phyloP scores from a whole-genome alignment of 2,888 invertebrate species.

The Standfussiana lucernea region DNA sequence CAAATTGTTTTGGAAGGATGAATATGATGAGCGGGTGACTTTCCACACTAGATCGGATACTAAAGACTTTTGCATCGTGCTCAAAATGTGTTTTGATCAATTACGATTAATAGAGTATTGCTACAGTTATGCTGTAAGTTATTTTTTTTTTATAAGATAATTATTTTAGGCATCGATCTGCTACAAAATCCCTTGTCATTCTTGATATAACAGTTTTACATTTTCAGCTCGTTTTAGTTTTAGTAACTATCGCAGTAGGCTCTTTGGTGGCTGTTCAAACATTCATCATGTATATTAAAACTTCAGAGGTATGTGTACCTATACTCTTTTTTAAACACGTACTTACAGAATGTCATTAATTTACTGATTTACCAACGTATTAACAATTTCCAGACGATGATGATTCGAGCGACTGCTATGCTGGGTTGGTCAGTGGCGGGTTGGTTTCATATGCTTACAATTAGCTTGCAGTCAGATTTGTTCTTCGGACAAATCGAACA shows the following conservation, averaged over 20 bases:
- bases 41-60: conserved; percentile 70
- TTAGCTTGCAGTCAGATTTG: conserved; percentile 71
- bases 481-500: conserved; percentile 78
- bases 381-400: conserved; percentile 68
- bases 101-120: conserved; percentile 68
- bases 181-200: no score
- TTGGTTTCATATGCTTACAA: conserved; percentile 71
- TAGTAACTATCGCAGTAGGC: conserved; percentile 70
- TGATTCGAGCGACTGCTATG: conserved; percentile 70
- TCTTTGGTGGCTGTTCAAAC: conserved; percentile 77
- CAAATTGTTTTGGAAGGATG: conserved; percentile 76
- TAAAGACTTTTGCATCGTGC: conserved; percentile 71
- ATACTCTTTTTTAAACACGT: not conserved
- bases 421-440: conserved; percentile 73
- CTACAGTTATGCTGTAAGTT: conserved; percentile 76
- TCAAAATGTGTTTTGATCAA: conserved; percentile 74
- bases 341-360: not conserved
- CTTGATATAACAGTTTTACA: conserved; percentile 5
- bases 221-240: conserved; percentile 69
- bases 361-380: conserved; percentile 1
- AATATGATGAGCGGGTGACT: conserved; percentile 74
- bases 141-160: no score
- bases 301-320: conserved; percentile 60
- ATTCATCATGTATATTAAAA: conserved; percentile 73
- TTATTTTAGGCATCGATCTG: no score